Percentiles rank a stretch among this genome's conserved stretches.
These are phyloP conservation scores for Ammodytes marinus DNA, from an alignment of 2,113 vertebrate species.

Conservation along the genomic window DNA sequence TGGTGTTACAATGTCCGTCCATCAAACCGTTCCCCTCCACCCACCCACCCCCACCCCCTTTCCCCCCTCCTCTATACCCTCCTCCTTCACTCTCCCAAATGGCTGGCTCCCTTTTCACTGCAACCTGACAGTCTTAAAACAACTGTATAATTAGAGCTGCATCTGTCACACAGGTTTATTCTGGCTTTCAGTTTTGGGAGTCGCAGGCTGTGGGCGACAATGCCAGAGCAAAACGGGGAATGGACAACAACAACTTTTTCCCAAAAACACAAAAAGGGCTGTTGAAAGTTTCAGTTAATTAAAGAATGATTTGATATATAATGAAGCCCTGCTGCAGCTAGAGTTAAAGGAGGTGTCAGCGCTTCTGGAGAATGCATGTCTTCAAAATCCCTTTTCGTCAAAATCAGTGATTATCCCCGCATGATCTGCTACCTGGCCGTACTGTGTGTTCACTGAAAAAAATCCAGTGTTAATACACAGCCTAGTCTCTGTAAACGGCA, in stretches of 20 bases:
- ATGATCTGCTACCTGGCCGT: too few species aligned
- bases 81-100: slow-evolving; percentile 74
- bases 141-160: slow-evolving; percentile 88
- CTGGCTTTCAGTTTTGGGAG: slow-evolving; percentile 67
- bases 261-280: neutral
- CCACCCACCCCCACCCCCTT: slow-evolving; percentile 45
- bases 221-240: slow-evolving; percentile 29
- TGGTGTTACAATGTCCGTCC: slow-evolving; percentile 84
- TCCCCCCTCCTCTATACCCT: slow-evolving; percentile 56
- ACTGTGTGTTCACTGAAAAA: too few species aligned
- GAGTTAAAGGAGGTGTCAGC: neutral
- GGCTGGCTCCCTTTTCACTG: slow-evolving; percentile 82
- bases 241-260: neutral
- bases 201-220: slow-evolving; percentile 49
- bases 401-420: too few species aligned
- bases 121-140: slow-evolving; percentile 88
- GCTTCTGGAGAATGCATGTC: too few species aligned
- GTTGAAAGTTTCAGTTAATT: neutral
- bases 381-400: too few species aligned
- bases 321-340: neutral
- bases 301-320: neutral
- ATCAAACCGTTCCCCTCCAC: slow-evolving; percentile 75
- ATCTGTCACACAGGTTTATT: slow-evolving; percentile 81
- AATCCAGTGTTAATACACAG: too few species aligned
- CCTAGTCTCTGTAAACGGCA: too few species aligned